Base-by-base conservation (phyloP, 1,140 invertebrate genomes). In the Cecropterus lyciades region DNA sequence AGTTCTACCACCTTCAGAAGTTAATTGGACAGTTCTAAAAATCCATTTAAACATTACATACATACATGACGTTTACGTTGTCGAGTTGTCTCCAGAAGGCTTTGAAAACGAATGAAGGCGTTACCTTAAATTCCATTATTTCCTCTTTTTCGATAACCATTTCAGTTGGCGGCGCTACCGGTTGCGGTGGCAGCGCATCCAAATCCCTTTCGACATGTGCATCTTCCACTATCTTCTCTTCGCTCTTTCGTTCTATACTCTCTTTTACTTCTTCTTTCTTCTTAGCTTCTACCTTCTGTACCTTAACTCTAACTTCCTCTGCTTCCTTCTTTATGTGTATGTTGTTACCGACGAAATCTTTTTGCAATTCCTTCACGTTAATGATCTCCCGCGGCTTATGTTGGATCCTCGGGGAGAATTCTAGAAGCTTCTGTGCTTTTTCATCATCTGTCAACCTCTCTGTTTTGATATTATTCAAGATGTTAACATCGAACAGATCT, bases 401-500 rank as follows among this genome's bases (percentile, higher is more conserved):
- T 40, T 88, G 74, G 43, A 69, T 72, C 46, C 86, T 71, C 0
- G 84, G 84, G 0, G 87, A 87, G 27, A 91, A 88, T 10, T 85
- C 78, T 16, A 77, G 72, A 43, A 83, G 30, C 17, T 79, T 72
- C 11, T 78, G 68, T 1, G 62, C 69, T 20, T 79, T 82, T 43
- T 89, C 87, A 33, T 91, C 89, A n/a, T 91, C 89, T 0, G 85
- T 89, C 5, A 84, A 53, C 13, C 83, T 65, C 64, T 91, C 89
- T 0, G 82, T 90, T 59, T 91, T 91, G 9, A 91, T 91, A 42
- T 91, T 91, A 17, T 91, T 91, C 6, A 91, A 62, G 24, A 91
- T 83, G 43, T 91, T 91, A 0, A 84, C 87, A 40, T 91, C 89
- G n/a, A 91, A 89, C 0, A 86, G n/a, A 9, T 87, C 84, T 49